A percentile compares a stretch with the other conserved stretches of the same genome.
Evolutionary conservation across 2,797 vertebrate species (phyloP).

Genomic region (Phylloscopus collybita): DNA sequence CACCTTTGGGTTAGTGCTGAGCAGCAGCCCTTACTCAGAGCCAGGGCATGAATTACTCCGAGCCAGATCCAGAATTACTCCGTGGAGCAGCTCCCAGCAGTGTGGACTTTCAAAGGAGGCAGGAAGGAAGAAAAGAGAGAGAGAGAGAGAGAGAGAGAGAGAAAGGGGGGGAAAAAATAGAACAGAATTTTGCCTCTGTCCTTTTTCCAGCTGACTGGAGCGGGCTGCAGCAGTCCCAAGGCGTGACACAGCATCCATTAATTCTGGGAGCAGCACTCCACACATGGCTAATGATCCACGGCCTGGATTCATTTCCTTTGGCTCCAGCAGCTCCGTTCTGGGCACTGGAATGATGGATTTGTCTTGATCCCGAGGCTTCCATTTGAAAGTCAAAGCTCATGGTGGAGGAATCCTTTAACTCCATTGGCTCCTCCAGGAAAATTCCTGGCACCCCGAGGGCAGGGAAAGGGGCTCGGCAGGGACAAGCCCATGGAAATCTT

Average conservation of each 20-base stretch:
- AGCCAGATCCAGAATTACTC: not conserved
- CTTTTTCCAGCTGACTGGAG: slow-evolving; percentile 40
- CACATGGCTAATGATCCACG: slow-evolving; percentile 63
- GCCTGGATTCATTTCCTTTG: slow-evolving; percentile 49
- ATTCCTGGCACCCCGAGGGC: not conserved
- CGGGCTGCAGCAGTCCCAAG: not conserved
- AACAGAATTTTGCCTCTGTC: not conserved
- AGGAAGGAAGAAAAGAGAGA: not conserved
- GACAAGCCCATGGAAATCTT: accelerated
- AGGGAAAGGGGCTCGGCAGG: not conserved
- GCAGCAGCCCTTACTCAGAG: not conserved
- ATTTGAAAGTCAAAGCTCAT: slow-evolving; percentile 58
- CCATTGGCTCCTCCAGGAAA: not conserved
- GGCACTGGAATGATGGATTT: slow-evolving; percentile 52
- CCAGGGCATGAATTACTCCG: not conserved
- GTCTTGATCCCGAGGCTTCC: not conserved
- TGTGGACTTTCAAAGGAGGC: not conserved
- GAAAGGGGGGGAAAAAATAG: not conserved
- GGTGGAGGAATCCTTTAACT: not conserved
- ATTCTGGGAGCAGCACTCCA: slow-evolving; percentile 35
- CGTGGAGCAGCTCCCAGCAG: not conserved
- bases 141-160: no score
- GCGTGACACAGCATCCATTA: slow-evolving; percentile 39
- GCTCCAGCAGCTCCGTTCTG: slow-evolving; percentile 20
- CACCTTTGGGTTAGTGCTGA: not conserved